Percentiles rank a stretch among this genome's conserved stretches.
phyloP scores from a whole-genome alignment of 1,140 invertebrate species.

The Amyelois transitella region DNA sequence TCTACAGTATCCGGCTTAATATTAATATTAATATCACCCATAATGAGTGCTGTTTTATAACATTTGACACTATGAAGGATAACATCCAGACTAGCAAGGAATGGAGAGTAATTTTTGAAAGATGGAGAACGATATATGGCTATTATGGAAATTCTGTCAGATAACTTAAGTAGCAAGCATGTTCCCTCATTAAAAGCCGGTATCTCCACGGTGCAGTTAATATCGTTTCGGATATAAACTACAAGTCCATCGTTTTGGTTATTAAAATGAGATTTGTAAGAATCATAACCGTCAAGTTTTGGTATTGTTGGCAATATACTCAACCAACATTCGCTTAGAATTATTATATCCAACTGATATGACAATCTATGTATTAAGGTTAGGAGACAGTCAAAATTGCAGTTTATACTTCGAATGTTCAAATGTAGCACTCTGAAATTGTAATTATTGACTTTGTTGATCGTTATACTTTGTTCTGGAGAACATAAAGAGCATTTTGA shows the following conservation, averaged over 20 bases:
- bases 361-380: not conserved
- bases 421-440: not conserved
- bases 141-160: not conserved
- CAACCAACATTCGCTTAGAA: conserved; percentile 3
- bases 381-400: not conserved
- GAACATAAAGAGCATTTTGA: too few species aligned
- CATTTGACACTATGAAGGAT: not conserved
- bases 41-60: not conserved
- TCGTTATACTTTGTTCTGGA: too few species aligned
- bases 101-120: not conserved
- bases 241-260: conserved; percentile 10
- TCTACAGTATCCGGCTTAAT: not conserved
- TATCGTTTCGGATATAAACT: not conserved
- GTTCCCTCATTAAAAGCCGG: not conserved
- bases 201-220: not conserved
- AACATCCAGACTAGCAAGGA: not conserved
- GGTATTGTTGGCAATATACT: conserved; percentile 2
- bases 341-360: not conserved
- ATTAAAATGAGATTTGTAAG: not conserved
- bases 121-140: conserved; percentile 8
- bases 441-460: too few species aligned
- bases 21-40: conserved; percentile 9
- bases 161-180: not conserved
- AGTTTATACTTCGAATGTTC: conserved; percentile 6
- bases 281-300: not conserved